These are phyloP conservation scores for Pygoscelis antarcticus DNA, from an alignment of 2,113 vertebrate genomes.

Conservation along the genomic window DNA sequence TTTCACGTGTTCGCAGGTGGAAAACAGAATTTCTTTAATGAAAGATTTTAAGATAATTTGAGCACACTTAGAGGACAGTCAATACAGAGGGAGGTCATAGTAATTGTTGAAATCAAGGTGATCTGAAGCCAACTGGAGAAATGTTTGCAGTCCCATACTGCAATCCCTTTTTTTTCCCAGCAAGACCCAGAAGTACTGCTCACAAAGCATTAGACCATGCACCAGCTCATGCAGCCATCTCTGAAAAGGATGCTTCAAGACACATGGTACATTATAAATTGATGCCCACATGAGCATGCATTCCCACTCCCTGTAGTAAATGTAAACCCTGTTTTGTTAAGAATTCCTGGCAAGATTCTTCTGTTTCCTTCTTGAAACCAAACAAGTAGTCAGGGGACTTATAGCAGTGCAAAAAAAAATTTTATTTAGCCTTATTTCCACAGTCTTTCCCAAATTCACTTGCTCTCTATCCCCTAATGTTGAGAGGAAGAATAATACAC, in stretches of 20 bases:
- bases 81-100: neutral
- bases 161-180: constrained; percentile 23
- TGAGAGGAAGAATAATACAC: neutral
- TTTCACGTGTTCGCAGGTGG: neutral
- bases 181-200: neutral
- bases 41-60: neutral
- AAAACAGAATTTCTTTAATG: neutral
- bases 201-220: neutral
- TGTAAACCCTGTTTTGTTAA: neutral
- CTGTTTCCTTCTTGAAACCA: neutral
- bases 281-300: neutral
- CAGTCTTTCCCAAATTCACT: neutral
- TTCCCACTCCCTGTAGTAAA: neutral
- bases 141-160: neutral
- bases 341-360: neutral
- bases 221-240: neutral
- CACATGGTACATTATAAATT: constrained; percentile 1
- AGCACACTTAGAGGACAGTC: neutral
- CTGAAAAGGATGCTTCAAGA: neutral
- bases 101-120: constrained; percentile 11
- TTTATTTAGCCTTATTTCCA: neutral
- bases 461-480: neutral
- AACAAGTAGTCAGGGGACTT: neutral
- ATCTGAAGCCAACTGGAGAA: neutral
- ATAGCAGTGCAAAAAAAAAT: neutral